Percentiles rank a stretch among this genome's conserved stretches.
Evolutionary conservation across 2,797 vertebrate genomes (phyloP).

Genomic region (Picus viridis): DNA sequence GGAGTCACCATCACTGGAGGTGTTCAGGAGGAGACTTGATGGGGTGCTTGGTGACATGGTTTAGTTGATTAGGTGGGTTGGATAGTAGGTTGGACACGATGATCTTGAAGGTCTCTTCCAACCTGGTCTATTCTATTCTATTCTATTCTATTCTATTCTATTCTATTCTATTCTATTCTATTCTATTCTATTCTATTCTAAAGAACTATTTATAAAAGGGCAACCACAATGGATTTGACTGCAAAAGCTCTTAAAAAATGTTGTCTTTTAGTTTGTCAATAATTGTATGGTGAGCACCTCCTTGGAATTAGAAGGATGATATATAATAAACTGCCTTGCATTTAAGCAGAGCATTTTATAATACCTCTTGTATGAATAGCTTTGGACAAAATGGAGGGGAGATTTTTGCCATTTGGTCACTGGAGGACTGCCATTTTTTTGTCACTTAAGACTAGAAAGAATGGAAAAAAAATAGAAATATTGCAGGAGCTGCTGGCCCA

Average conservation of each 20-base stretch:
- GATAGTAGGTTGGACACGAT: no score
- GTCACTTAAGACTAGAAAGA: not conserved
- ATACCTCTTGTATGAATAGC: not conserved
- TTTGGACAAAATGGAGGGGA: slow-evolving; percentile 9
- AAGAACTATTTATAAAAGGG: not conserved
- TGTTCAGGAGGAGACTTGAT: no score
- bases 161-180: no score
- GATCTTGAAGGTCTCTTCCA: no score
- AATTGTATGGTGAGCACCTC: not conserved
- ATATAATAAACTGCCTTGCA: not conserved
- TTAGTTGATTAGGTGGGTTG: no score
- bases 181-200: no score
- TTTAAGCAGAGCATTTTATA: slow-evolving; percentile 52
- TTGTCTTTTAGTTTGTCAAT: slow-evolving; percentile 33
- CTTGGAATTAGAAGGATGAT: not conserved
- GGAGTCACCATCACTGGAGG: no score
- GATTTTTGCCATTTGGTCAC: slow-evolving; percentile 51
- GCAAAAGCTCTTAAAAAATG: slow-evolving; percentile 3
- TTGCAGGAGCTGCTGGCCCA: not conserved
- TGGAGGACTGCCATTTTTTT: slow-evolving; percentile 40
- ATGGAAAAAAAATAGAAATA: not conserved
- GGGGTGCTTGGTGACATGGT: no score
- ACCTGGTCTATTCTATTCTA: no score
- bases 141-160: no score
- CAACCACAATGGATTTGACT: not conserved